A percentile compares a stretch with the other conserved stretches of the same genome.
Conservation (phyloP, 2,797 vertebrate genomes). For the Helarctos malayanus region DNA sequence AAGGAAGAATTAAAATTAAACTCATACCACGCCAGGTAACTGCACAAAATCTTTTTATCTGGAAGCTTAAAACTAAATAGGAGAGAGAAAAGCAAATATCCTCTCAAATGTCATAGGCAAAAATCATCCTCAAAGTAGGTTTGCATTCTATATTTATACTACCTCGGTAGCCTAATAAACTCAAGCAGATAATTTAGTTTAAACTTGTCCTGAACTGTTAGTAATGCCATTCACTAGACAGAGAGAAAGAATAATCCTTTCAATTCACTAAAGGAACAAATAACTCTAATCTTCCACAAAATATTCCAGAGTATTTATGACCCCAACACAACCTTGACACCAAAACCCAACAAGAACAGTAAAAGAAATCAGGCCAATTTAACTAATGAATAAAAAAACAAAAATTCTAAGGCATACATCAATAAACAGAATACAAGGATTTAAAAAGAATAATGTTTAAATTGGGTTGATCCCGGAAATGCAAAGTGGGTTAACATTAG, state of each 20-base stretch:
- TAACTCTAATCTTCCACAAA: not conserved
- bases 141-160: not conserved
- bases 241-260: not conserved
- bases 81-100: not conserved
- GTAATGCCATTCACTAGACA: not conserved
- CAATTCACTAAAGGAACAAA: not conserved
- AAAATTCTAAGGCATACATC: not conserved
- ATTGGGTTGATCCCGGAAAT: not conserved
- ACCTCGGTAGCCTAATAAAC: not conserved
- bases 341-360: not conserved
- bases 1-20: constrained; percentile 9
- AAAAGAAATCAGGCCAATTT: not conserved
- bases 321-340: not conserved
- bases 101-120: not conserved
- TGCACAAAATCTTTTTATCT: not conserved
- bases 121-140: not conserved
- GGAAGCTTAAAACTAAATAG: constrained; percentile 33
- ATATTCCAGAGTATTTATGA: not conserved
- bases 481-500: not conserved
- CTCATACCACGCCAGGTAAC: not conserved
- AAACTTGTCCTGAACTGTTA: not conserved
- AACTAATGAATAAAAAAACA: not conserved
- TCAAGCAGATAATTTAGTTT: constrained; percentile 20
- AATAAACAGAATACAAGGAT: not conserved
- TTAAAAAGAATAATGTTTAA: not conserved